Conservation (phyloP, 2,113 vertebrate species). For the Cebus imitator region DNA sequence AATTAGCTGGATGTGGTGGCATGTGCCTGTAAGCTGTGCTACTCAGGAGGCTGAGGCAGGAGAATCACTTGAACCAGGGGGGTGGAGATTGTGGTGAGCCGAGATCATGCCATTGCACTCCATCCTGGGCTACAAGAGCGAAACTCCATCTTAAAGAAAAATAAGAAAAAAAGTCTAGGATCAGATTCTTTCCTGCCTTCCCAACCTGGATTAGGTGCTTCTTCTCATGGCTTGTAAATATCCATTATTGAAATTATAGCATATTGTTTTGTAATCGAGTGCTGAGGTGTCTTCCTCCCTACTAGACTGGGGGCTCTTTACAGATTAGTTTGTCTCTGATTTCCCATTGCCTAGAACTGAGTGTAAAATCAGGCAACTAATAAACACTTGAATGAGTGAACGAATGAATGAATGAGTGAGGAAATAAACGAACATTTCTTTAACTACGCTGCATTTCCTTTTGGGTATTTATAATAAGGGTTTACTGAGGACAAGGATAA, state of each 20-base stretch:
- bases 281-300: background rate
- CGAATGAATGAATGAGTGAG: background rate
- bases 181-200: background rate
- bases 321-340: slow-evolving; percentile 1
- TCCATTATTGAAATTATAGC: background rate
- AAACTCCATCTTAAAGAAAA: too few species aligned
- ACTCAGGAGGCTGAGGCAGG: too few species aligned
- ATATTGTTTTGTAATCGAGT: background rate
- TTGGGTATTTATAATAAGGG: background rate
- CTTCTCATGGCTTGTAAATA: background rate
- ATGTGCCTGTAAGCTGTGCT: too few species aligned
- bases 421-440: background rate
- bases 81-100: too few species aligned
- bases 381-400: background rate
- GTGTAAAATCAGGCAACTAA: background rate
- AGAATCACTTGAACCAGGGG: too few species aligned
- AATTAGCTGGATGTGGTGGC: too few species aligned
- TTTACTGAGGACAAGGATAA: background rate
- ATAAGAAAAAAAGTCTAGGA: background rate
- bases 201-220: background rate
- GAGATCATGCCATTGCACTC: too few species aligned
- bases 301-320: background rate
- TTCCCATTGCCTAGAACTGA: background rate
- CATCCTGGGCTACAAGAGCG: too few species aligned
- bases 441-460: background rate